Evolutionary conservation across 2,797 vertebrate species (phyloP).

Genomic region (Peromyscus melanophrys): DNA sequence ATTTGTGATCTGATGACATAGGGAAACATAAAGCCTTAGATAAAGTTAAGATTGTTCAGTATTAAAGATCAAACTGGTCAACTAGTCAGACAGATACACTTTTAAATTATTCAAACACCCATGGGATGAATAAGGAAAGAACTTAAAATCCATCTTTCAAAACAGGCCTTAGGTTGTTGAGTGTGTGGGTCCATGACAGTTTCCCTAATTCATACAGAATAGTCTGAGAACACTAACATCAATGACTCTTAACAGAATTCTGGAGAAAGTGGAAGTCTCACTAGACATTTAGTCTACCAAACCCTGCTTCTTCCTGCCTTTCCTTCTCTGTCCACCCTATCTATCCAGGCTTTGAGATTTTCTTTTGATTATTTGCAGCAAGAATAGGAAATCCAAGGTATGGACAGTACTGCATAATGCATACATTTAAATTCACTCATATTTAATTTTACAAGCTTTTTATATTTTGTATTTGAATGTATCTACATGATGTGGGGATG

Average conservation of each 20-base stretch:
- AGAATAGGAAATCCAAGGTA: slow-evolving; percentile 32
- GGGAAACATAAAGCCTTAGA: slow-evolving; percentile 43
- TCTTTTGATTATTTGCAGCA: slow-evolving; percentile 54
- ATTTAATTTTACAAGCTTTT: slow-evolving; percentile 70
- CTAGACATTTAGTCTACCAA: slow-evolving; percentile 35
- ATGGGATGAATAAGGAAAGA: slow-evolving; percentile 73
- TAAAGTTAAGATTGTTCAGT: slow-evolving; percentile 43
- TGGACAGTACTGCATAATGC: neutral
- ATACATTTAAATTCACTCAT: slow-evolving; percentile 25
- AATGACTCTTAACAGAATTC: slow-evolving; percentile 67
- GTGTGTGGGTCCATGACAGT: slow-evolving; percentile 58
- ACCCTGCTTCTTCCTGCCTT: neutral
- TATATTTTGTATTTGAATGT: slow-evolving; percentile 59
- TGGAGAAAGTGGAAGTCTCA: slow-evolving; percentile 40
- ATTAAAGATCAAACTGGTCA: slow-evolving; percentile 70
- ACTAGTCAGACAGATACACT: slow-evolving; percentile 64
- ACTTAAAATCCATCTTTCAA: slow-evolving; percentile 67
- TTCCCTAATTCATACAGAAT: slow-evolving; percentile 68
- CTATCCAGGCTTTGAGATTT: slow-evolving; percentile 57
- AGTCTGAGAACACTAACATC: slow-evolving; percentile 65
- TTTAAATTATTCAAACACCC: slow-evolving; percentile 61
- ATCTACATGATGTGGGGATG: slow-evolving; percentile 15
- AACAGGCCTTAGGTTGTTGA: slow-evolving; percentile 68
- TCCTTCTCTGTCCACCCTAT: slow-evolving; percentile 9
- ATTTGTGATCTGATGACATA: slow-evolving; percentile 44